Evolutionary conservation across 2,888 invertebrate genomes (phyloP), one percentile per base, ranked within the genome.

Genomic region (Gymnosoma rotundatum): DNA sequence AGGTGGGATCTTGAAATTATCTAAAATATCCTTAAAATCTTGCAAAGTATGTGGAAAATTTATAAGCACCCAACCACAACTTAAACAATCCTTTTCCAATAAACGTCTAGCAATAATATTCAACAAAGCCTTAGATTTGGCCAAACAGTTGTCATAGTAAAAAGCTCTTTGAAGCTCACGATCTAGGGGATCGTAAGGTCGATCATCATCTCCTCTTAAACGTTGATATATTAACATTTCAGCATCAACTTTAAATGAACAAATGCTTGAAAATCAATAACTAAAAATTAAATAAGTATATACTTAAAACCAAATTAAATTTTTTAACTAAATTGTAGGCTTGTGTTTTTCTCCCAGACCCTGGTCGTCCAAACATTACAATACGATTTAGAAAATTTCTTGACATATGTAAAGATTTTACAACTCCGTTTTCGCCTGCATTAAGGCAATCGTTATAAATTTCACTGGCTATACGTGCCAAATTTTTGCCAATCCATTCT

Each of bases 11-110:
- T 93, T 89, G 70, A 92, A 92, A 82, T 86, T 72, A 50, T 91
- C 89, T 42, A 95, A 93, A 2, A 94, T 87, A 69, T 93, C 90
- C 81, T 93, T 91, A 52, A 95, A 93, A 87, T 95, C 95, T 8
- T 92, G 90, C 0, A 92, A 89, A 16, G 93, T 93, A 66, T 92
- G 93, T 0, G 94, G 94, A 89, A 93, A 94, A 20, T 93, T 94
- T 16, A 94, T 93, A 60, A 95, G 86, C 14, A 95, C 92, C 94
- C 94, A 95, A 7, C 95, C 95, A n/a, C 91, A 91, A 18, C 89
- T 89, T 16, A 94, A 86, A 83, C 94, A 94, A 86, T 94, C 94
- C 4, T 91, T 90, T 83, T 89, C 83, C 14, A 91, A 86, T 36
- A 92, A 69, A 50, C 92, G 88, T n/a, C 88, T 83, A 25, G 89